These are phyloP conservation scores for Choreutis nemorana DNA, from an alignment of 2,888 invertebrate species.

Conservation along the genomic window DNA sequence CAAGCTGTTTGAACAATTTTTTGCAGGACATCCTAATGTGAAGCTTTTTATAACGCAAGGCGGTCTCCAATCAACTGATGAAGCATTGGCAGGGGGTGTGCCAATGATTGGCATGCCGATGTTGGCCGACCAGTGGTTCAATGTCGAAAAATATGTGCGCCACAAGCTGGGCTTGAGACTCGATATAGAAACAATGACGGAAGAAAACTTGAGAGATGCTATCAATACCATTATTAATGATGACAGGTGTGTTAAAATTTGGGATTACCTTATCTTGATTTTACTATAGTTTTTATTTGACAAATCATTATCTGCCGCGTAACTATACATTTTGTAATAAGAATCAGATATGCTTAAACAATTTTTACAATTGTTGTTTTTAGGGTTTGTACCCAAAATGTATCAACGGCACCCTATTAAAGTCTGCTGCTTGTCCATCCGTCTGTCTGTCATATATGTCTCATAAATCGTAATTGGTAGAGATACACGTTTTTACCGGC, in stretches of 20 bases:
- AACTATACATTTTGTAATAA: no score
- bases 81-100: conserved; percentile 34
- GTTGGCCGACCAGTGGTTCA: conserved; percentile 31
- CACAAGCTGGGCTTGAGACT: conserved; percentile 23
- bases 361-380: no score
- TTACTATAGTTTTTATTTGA: no score
- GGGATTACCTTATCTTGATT: no score
- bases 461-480: no score
- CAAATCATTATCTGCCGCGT: no score
- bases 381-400: no score
- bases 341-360: no score
- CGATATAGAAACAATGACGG: conserved; percentile 18
- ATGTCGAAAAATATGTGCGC: conserved; percentile 20
- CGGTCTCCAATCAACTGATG: conserved; percentile 42
- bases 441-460: no score
- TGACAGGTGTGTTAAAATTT: conserved; percentile 13
- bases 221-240: conserved; percentile 15
- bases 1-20: neutral
- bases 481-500: no score
- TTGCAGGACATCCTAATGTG: conserved; percentile 42
- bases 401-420: no score
- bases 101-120: conserved; percentile 32
- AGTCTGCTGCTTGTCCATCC: no score
- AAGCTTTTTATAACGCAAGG: conserved; percentile 42
- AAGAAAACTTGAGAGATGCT: conserved; percentile 15